A percentile compares a stretch with the other conserved stretches of the same genome.
These are phyloP conservation scores for Drosophila paulistorum DNA, from an alignment of 1,140 invertebrate species.

Conservation along the genomic window DNA sequence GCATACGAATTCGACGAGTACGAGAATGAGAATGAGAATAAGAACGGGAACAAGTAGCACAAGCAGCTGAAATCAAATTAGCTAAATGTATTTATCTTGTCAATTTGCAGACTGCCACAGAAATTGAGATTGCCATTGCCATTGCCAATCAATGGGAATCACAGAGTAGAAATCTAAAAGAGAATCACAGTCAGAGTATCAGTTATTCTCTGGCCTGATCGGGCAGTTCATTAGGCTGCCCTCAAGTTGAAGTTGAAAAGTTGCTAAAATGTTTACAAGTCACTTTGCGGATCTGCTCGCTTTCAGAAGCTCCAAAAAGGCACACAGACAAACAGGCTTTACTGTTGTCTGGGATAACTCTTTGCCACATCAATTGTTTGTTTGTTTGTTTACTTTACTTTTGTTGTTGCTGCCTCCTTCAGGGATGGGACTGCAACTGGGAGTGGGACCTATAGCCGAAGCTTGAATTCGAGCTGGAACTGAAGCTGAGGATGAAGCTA, in stretches of 20 bases:
- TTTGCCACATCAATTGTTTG: constrained; percentile 73
- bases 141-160: constrained; percentile 67
- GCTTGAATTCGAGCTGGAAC: background rate
- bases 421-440: background rate
- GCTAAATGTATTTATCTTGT: constrained; percentile 82
- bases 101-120: constrained; percentile 68
- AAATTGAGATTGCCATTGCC: constrained; percentile 48
- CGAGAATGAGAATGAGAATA: constrained; percentile 10
- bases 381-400: constrained; percentile 21
- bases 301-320: constrained; percentile 62
- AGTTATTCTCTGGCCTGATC: background rate
- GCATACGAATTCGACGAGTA: background rate
- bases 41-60: constrained; percentile 22
- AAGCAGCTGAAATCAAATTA: constrained; percentile 69
- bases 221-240: constrained; percentile 67
- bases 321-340: constrained; percentile 61
- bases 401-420: background rate
- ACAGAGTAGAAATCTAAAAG: constrained; percentile 1
- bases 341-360: constrained; percentile 60
- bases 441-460: background rate
- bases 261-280: constrained; percentile 82
- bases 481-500: background rate
- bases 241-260: constrained; percentile 65
- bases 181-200: background rate
- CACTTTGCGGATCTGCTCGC: constrained; percentile 67